A percentile compares a stretch with the other conserved stretches of the same genome.
Conservation (phyloP, 1,140 invertebrate genomes). For the Dendroctonus ponderosae region DNA sequence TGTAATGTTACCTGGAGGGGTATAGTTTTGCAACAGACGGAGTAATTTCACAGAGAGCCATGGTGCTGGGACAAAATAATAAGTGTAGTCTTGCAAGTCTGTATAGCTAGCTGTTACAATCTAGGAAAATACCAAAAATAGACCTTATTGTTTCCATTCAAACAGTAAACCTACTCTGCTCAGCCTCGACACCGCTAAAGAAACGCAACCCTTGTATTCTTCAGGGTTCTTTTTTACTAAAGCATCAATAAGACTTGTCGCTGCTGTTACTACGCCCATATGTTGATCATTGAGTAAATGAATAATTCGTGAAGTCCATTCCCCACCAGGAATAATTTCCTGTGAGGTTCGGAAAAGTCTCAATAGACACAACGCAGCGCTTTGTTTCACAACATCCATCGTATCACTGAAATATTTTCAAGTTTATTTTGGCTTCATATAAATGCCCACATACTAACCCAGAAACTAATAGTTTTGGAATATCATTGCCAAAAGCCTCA, state of each 20-base stretch:
- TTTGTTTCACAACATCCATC: slow-evolving; percentile 99
- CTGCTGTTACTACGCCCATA: slow-evolving; percentile 98
- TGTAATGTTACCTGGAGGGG: slow-evolving; percentile 76
- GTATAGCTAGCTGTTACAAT: slow-evolving; percentile 98
- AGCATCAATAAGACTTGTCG: slow-evolving; percentile 96
- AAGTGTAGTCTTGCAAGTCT: slow-evolving; percentile 98
- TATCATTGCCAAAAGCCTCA: slow-evolving; percentile 96
- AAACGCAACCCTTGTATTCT: slow-evolving; percentile 99
- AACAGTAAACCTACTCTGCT: slow-evolving; percentile 70
- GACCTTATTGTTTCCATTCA: neutral
- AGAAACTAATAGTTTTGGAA: slow-evolving; percentile 96
- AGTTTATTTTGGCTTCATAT: neutral
- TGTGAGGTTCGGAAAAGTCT: slow-evolving; percentile 90
- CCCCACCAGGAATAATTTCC: slow-evolving; percentile 93
- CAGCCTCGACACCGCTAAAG: slow-evolving; percentile 93
- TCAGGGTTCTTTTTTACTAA: slow-evolving; percentile 98
- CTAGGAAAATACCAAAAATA: slow-evolving; percentile 53
- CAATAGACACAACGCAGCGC: slow-evolving; percentile 93
- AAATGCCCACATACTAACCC: slow-evolving; percentile 62
- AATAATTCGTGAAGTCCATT: slow-evolving; percentile 98
- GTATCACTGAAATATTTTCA: slow-evolving; percentile 74
- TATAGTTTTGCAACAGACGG: slow-evolving; percentile 96
- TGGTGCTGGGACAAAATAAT: slow-evolving; percentile 99
- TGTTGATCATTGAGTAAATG: slow-evolving; percentile 99
- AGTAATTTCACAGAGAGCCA: slow-evolving; percentile 99